Percentiles rank a stretch among this genome's conserved stretches.
phyloP scores from a whole-genome alignment of 2,797 vertebrate species.

The Cossypha polioptera region DNA sequence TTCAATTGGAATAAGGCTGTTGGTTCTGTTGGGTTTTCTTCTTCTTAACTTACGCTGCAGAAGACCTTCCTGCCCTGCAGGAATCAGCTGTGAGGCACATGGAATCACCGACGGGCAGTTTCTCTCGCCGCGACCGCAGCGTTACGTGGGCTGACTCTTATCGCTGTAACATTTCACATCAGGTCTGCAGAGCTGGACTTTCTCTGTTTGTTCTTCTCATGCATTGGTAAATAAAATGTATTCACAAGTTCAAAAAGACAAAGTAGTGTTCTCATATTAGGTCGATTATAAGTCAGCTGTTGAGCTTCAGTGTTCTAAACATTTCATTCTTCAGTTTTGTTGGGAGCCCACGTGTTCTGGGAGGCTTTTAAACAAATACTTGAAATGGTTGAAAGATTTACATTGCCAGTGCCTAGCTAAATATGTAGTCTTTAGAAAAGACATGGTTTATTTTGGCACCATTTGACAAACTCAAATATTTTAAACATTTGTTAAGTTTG shows the following conservation, averaged over 20 bases:
- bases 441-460: constrained; percentile 83
- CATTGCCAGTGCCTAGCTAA: constrained; percentile 79
- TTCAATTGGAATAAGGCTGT: not conserved
- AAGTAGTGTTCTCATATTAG: constrained; percentile 56
- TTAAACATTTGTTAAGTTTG: constrained; percentile 84
- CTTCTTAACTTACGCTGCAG: not conserved
- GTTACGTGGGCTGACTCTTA: not conserved
- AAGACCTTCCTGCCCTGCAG: not conserved
- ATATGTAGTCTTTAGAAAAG: constrained; percentile 83
- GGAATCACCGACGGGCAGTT: not conserved
- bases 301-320: constrained; percentile 68
- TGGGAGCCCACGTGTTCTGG: constrained; percentile 74
- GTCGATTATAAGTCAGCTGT: constrained; percentile 66
- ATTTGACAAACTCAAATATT: constrained; percentile 82
- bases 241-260: constrained; percentile 15
- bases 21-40: not conserved
- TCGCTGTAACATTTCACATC: not conserved
- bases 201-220: constrained; percentile 50
- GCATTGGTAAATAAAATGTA: constrained; percentile 47
- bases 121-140: not conserved
- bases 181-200: constrained; percentile 25
- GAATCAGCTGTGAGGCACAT: not conserved
- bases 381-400: constrained; percentile 83
- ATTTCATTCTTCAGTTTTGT: constrained; percentile 75
- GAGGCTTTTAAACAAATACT: constrained; percentile 81